These are phyloP conservation scores for Himalopsyche japonica DNA, from an alignment of 2,888 invertebrate genomes.

Conservation along the genomic window DNA sequence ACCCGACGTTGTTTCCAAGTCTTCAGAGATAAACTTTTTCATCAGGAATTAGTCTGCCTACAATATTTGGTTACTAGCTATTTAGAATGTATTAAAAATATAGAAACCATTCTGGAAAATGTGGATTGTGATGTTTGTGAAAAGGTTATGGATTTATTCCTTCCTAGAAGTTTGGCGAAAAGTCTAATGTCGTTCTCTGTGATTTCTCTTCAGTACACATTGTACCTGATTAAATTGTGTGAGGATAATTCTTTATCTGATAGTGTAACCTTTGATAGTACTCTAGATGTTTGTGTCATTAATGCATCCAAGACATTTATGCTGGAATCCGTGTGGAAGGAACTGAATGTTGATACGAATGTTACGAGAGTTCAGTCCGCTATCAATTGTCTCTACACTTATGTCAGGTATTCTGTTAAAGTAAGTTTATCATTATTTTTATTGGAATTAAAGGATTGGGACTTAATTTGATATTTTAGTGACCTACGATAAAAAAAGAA, in stretches of 20 bases:
- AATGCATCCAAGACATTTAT: conserved; percentile 54
- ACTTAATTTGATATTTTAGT: no score
- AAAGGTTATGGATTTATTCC: conserved; percentile 52
- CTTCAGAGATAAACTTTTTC: conserved; percentile 57
- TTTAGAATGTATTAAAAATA: conserved; percentile 47
- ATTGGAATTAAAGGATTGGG: neutral
- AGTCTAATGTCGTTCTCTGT: conserved; percentile 54
- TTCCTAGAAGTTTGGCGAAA: conserved; percentile 49
- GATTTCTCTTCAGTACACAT: conserved; percentile 55
- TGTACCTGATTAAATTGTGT: conserved; percentile 57
- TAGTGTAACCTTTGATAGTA: conserved; percentile 44
- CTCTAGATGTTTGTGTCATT: conserved; percentile 38
- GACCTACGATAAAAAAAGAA: no score
- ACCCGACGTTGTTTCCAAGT: conserved; percentile 57
- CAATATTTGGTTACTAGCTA: conserved; percentile 52
- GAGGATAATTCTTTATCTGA: conserved; percentile 52
- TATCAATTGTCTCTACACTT: conserved; percentile 55
- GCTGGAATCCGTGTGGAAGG: conserved; percentile 53
- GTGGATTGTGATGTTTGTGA: conserved; percentile 54
- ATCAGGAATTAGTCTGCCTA: conserved; percentile 53
- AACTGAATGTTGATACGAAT: conserved; percentile 53
- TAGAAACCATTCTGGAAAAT: conserved; percentile 50
- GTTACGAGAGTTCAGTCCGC: conserved; percentile 55
- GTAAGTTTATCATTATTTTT: conserved; percentile 44
- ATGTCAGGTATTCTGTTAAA: conserved; percentile 56